Base-by-base conservation (phyloP, 2,797 vertebrate species). In the Poeciliopsis turneri region DNA sequence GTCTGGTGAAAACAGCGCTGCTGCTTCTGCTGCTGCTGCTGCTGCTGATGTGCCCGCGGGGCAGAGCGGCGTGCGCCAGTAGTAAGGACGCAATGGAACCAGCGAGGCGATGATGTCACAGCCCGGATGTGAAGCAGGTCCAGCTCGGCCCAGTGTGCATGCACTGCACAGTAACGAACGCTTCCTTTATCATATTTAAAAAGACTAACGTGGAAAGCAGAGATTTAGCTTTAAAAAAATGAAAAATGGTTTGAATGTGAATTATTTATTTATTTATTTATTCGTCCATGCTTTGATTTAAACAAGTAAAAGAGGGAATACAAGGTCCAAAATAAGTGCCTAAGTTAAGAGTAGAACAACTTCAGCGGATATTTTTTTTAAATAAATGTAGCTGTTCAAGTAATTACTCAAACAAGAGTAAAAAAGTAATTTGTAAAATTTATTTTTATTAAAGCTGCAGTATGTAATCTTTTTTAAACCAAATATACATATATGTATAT, bases 31-130 rank as follows among this genome's bases (percentile, higher is more conserved):
- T 55, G 77, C 80, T 33, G 59, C 87, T 84, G 90, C 76, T 55
- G 77, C 80, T 41, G 59, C 87, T 84, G 90, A 88, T 53, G 74
- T 70, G 90, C 84, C 89, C 90, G 18, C 78, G 33, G 75, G 88
- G 90, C 89, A 80, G 87, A 86, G 90, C 81, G 81, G 91, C 90
- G 91, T 87, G 90, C 86, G 88, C 73, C 86, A 16, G 85, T 81
- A 88, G 86, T 88, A 79, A 41, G 76, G 80, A 79, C 83, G 80
- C 78, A 45, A 53, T 89, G 92, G 89, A 94, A 96, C 92, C 95
- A 86, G 95, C 97, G 89, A 95, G 92, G 75, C 49, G 82, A 86
- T 97, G 96, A 97, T 92, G 96, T 97, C 97, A 97, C 90, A 76
- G 81, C 80, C 94, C 88, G 92, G 94, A 89, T 90, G 87, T 89